Conservation (phyloP, 2,113 vertebrate genomes). For the Vicugna pacos region DNA sequence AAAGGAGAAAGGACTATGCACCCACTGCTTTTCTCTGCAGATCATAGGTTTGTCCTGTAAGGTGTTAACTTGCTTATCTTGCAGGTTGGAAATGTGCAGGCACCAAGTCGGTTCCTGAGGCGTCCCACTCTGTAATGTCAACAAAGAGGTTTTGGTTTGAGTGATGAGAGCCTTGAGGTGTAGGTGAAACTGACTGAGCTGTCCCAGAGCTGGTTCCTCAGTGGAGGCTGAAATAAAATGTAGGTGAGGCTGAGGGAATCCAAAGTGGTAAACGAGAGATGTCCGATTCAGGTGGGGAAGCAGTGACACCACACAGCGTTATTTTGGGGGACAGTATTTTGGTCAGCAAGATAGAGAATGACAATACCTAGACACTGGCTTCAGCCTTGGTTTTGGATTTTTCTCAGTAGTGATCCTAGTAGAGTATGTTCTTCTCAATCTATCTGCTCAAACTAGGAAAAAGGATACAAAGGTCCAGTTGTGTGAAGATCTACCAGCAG, state of each 20-base stretch:
- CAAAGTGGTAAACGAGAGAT: not conserved
- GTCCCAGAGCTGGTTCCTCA: not conserved
- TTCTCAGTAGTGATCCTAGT: not conserved
- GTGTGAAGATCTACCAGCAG: not conserved
- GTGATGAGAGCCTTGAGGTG: not conserved
- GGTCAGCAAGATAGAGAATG: not conserved
- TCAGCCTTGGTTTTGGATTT: not conserved
- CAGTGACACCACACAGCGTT: not conserved
- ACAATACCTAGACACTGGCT: not conserved
- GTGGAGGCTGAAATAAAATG: not conserved
- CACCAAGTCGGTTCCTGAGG: not conserved
- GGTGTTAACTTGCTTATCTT: not conserved
- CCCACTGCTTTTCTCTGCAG: not conserved
- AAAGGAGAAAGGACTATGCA: not conserved
- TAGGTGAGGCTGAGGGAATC: not conserved
- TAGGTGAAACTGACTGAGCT: not conserved
- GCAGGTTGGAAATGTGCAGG: no score
- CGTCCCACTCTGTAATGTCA: not conserved
- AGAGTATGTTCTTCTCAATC: not conserved
- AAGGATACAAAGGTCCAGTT: not conserved
- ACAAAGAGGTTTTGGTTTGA: not conserved
- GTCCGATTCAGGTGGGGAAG: not conserved
- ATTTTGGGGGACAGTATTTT: not conserved
- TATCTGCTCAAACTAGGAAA: not conserved
- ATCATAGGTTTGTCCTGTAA: not conserved